These are phyloP conservation scores for Cheilosia pagana DNA, from an alignment of 2,888 invertebrate species.

Conservation along the genomic window DNA sequence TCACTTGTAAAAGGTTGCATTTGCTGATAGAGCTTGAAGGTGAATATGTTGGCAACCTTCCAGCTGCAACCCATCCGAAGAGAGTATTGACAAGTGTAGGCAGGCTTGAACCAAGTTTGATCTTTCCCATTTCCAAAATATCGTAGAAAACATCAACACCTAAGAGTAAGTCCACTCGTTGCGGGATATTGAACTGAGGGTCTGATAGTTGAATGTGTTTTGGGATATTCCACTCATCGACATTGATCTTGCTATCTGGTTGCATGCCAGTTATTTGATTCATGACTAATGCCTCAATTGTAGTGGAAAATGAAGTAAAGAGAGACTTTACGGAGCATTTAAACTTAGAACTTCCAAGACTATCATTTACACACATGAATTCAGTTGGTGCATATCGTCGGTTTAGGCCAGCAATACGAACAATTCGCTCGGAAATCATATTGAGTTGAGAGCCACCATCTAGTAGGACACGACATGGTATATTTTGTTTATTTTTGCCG, in stretches of 20 bases:
- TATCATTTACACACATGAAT: too few relatives aligned
- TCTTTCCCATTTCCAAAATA: slow-evolving; percentile 29
- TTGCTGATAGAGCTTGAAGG: background rate
- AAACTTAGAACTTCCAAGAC: too few relatives aligned
- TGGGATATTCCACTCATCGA: slow-evolving; percentile 30
- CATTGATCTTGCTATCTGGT: slow-evolving; percentile 33
- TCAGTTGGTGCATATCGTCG: too few relatives aligned
- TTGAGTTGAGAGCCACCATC: too few relatives aligned
- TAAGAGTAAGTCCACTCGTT: slow-evolving; percentile 32
- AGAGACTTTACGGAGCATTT: too few relatives aligned
- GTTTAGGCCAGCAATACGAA: too few relatives aligned
- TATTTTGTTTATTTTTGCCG: too few relatives aligned
- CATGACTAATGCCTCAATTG: slow-evolving; percentile 33
- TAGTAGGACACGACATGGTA: too few relatives aligned
- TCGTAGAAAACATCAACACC: slow-evolving; percentile 40
- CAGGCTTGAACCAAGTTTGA: slow-evolving; percentile 28
- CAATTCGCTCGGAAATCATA: too few relatives aligned
- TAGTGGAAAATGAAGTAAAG: too few relatives aligned
- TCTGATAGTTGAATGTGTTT: slow-evolving; percentile 25
- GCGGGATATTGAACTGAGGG: slow-evolving; percentile 22
- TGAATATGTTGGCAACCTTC: slow-evolving; percentile 12
- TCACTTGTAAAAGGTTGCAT: background rate
- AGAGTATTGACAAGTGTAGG: slow-evolving; percentile 37
- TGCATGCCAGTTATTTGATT: slow-evolving; percentile 33
- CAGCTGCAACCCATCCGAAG: slow-evolving; percentile 46